Percentiles rank a stretch among this genome's conserved stretches.
phyloP scores from a whole-genome alignment of 2,113 vertebrate genomes.

The Perccottus glenii region DNA sequence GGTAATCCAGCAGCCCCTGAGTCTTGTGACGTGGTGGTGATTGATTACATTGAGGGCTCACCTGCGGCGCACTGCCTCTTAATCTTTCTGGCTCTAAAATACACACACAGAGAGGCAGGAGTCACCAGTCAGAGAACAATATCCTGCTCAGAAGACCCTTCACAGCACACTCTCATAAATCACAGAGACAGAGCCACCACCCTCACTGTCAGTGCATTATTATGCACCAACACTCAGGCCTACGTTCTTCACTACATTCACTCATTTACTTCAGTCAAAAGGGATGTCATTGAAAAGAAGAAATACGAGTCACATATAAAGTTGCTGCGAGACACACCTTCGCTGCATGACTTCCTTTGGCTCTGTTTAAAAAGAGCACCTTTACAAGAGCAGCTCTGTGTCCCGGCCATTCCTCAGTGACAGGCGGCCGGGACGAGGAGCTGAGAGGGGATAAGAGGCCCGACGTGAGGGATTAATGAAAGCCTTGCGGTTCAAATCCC shows the following conservation, averaged over 20 bases:
- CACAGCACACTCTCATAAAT: conserved; percentile 82
- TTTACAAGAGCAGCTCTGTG: conserved; percentile 64
- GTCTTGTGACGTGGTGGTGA: conserved; percentile 70
- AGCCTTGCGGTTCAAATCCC: conserved; percentile 52
- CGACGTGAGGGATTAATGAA: conserved; percentile 71
- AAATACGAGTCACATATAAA: conserved; percentile 52
- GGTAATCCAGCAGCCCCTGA: conserved; percentile 57
- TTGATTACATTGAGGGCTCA: conserved; percentile 78
- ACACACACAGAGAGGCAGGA: conserved; percentile 71
- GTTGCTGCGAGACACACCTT: conserved; percentile 34
- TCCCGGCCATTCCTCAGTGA: conserved; percentile 76
- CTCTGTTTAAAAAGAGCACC: conserved; percentile 51
- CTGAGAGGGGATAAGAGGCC: conserved; percentile 56
- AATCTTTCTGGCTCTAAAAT: conserved; percentile 64
- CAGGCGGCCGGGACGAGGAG: conserved; percentile 61
- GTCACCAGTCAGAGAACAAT: conserved; percentile 83
- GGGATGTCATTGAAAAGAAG: conserved; percentile 48
- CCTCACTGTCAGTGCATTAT: conserved; percentile 77
- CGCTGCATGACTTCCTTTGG: conserved; percentile 58
- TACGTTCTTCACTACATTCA: conserved; percentile 49
- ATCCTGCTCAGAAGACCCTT: conserved; percentile 83
- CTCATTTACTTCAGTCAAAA: conserved; percentile 50
- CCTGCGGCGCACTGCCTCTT: conserved; percentile 72
- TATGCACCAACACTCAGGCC: conserved; percentile 48
- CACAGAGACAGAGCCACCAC: conserved; percentile 81